A percentile compares a stretch with the other conserved stretches of the same genome.
Evolutionary conservation across 1,140 invertebrate species (phyloP).

Genomic region (Steinernema feltiae): DNA sequence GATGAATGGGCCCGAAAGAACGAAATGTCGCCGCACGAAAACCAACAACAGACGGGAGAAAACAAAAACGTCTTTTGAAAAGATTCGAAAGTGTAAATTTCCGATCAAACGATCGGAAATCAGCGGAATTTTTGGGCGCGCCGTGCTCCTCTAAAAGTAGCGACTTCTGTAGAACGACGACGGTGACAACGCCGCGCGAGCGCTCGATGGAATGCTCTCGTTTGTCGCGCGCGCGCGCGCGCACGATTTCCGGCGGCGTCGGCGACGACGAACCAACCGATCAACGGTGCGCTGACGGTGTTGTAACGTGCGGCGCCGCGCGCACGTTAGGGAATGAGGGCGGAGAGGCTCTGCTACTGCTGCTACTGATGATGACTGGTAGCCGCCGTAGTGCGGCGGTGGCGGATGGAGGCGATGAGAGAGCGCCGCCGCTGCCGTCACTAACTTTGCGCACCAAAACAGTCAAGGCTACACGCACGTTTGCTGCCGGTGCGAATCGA

Average conservation of each 20-base stretch:
- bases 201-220: neutral
- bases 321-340: constrained; percentile 5
- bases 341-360: too few species aligned
- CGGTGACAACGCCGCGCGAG: too few species aligned
- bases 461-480: neutral
- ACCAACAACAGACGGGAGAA: too few species aligned
- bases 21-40: neutral
- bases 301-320: neutral
- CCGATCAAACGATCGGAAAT: too few species aligned
- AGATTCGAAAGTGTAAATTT: neutral
- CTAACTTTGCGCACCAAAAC: constrained; percentile 5
- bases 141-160: too few species aligned
- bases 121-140: too few species aligned
- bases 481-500: neutral
- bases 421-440: too few species aligned
- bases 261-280: neutral
- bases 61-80: too few species aligned
- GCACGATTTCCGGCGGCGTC: neutral
- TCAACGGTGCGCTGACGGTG: neutral
- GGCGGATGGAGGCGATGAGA: too few species aligned
- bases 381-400: too few species aligned
- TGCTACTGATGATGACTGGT: neutral
- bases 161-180: too few species aligned
- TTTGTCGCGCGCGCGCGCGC: neutral
- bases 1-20: neutral